phyloP scores from a whole-genome alignment of 2,113 vertebrate genomes.

The Takifugu bimaculatus region DNA sequence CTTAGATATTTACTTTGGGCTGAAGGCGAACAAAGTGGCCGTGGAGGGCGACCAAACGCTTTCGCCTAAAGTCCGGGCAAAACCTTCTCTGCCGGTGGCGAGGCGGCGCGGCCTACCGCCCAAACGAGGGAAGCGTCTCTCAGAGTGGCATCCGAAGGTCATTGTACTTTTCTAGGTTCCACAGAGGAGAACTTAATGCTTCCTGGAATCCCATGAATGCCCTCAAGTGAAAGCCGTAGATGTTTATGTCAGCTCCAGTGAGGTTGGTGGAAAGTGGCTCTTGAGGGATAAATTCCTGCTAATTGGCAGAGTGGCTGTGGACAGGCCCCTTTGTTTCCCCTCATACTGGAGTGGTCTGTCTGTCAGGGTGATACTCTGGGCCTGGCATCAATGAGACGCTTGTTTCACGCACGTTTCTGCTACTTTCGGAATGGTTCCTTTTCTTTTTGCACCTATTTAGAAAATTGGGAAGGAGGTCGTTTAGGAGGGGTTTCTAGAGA shows the following conservation, averaged over 20 bases:
- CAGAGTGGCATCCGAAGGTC: slow-evolving; percentile 32
- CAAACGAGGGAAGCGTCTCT: slow-evolving; percentile 21
- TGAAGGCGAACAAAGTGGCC: slow-evolving; percentile 15
- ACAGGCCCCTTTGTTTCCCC: slow-evolving; percentile 61
- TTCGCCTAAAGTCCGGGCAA: not conserved
- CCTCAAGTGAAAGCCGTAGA: slow-evolving; percentile 56
- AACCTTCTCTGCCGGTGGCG: not conserved
- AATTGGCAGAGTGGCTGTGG: slow-evolving; percentile 67
- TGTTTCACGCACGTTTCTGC: slow-evolving; percentile 70
- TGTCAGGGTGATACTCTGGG: slow-evolving; percentile 55
- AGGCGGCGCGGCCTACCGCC: not conserved
- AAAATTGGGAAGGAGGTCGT: not conserved
- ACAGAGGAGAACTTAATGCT: slow-evolving; percentile 56
- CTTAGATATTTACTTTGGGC: slow-evolving; percentile 13
- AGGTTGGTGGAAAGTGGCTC: slow-evolving; percentile 68
- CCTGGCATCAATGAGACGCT: slow-evolving; percentile 61
- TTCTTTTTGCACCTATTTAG: slow-evolving; percentile 38
- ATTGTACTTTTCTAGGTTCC: slow-evolving; percentile 33
- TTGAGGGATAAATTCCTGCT: slow-evolving; percentile 67
- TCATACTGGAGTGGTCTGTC: slow-evolving; percentile 61
- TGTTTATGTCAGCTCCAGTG: slow-evolving; percentile 51
- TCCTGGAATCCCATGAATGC: slow-evolving; percentile 70
- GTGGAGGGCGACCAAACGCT: not conserved
- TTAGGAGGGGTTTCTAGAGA: slow-evolving; percentile 9
- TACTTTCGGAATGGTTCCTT: slow-evolving; percentile 42